A percentile compares a stretch with the other conserved stretches of the same genome.
Evolutionary conservation across 2,797 vertebrate genomes (phyloP).

Genomic region (Enteromius viviparus): DNA sequence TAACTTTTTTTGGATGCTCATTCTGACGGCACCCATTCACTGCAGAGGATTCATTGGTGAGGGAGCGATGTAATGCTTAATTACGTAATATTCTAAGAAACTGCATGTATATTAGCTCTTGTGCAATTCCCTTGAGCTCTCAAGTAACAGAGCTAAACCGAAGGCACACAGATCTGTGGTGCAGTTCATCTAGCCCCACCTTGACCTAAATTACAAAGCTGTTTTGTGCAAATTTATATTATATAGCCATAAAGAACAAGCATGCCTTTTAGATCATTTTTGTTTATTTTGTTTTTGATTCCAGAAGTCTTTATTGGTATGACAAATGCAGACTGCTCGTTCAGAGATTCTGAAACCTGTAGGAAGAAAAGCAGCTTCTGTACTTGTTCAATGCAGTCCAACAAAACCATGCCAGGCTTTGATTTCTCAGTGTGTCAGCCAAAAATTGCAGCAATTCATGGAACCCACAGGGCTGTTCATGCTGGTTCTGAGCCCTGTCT

Average conservation of each 20-base stretch:
- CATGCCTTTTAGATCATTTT: background rate
- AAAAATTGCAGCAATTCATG: slow-evolving; percentile 32
- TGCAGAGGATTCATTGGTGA: background rate
- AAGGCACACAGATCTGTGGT: background rate
- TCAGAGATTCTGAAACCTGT: slow-evolving; percentile 30
- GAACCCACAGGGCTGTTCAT: slow-evolving; percentile 37
- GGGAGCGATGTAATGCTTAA: background rate
- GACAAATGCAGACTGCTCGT: slow-evolving; percentile 9
- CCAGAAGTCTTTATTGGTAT: background rate
- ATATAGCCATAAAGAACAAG: background rate
- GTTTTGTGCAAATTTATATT: background rate
- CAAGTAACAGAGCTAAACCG: background rate
- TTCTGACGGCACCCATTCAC: background rate
- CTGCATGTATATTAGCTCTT: background rate
- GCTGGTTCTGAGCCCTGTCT: slow-evolving; percentile 9
- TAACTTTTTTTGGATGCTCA: background rate
- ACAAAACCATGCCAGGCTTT: slow-evolving; percentile 40
- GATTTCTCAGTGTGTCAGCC: slow-evolving; percentile 42
- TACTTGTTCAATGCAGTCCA: slow-evolving; percentile 19
- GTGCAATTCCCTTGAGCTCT: background rate
- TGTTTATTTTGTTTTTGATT: background rate
- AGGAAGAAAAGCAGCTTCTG: slow-evolving; percentile 1
- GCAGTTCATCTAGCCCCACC: background rate
- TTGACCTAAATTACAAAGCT: slow-evolving; percentile 6
- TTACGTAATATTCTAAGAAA: too few species aligned